These are phyloP conservation scores for Numenius phaeopus DNA, from an alignment of 2,797 vertebrate species.

Conservation along the genomic window DNA sequence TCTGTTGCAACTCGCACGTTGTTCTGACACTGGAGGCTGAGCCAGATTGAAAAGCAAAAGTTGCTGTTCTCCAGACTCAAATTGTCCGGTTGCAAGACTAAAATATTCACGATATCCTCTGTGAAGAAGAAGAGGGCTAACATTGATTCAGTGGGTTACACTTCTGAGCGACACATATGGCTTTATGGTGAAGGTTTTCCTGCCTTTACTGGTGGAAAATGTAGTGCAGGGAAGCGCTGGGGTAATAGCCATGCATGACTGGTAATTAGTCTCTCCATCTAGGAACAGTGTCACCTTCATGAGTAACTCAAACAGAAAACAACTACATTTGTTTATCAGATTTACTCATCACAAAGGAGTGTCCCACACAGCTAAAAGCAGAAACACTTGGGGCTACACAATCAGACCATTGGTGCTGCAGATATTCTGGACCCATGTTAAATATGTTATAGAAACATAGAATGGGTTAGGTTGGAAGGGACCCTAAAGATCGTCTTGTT, in stretches of 20 bases:
- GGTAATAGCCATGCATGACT: neutral
- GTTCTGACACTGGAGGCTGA: neutral
- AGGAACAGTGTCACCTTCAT: neutral
- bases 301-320: neutral
- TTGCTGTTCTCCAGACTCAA: neutral
- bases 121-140: neutral
- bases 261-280: neutral
- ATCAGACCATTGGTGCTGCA: neutral
- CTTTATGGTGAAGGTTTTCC: neutral
- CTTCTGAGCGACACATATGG: fast-evolving
- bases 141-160: neutral
- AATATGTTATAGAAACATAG: neutral
- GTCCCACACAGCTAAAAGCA: neutral
- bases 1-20: fast-evolving
- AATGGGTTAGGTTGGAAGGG: neutral
- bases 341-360: neutral
- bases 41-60: neutral
- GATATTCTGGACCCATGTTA: neutral
- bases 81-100: neutral
- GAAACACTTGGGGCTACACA: neutral
- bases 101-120: neutral
- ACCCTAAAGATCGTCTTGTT: neutral
- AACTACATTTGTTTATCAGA: neutral
- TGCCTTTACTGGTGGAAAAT: neutral
- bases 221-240: neutral